Evolutionary conservation across 2,797 vertebrate species (phyloP), one percentile per base, ranked within the genome.

Genomic region (Scolopax bukidnonensis): DNA sequence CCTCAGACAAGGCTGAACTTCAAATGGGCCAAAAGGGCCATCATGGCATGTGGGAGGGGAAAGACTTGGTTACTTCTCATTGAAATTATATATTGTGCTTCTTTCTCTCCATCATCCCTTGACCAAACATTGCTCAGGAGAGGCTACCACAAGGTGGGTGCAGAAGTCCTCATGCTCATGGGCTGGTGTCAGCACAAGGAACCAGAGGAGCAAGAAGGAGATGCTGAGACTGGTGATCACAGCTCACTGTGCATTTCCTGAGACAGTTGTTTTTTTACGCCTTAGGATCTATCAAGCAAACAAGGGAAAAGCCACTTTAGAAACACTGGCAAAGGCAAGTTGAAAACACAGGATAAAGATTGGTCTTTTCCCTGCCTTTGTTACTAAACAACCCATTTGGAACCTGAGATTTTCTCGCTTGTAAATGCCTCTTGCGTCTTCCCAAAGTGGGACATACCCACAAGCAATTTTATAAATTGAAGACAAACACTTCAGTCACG

Each of bases 381-480:
- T 76, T 74, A 41, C 67, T 56, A 73, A 94, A 81, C 57, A 91
- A 57, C 28, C 50, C 4, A 11, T 73, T 93, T 92, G 89, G 76
- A 87, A 65, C 40, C 67, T 25, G 76, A 84, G 54, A 54, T 86
- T 87, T 67, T 56, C 74, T 33, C 4, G 3, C 69, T 76, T 73
- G 15, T 77, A 54, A 91, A 78, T 47, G 91, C 54, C 73, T 89
- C 87, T 71, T 85, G 54, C 81, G 79, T 81, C 94, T 94, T 86
- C 94, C 69, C 54, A 56, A 92, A 95, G 54, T 23, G 79, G 87
- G 96, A 88, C 84, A 89, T 83, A 86, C 76, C 89, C 95, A 79
- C 50, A 47, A 95, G 87, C 94, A 84, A 84, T 94, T 90, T 92
- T 15, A 56, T 48, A 89, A 93, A 91, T 91, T 69, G 83, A 88